A percentile compares a stretch with the other conserved stretches of the same genome.
Evolutionary conservation across 2,797 vertebrate species (phyloP).

Genomic region (Hoplostethus atlanticus): DNA sequence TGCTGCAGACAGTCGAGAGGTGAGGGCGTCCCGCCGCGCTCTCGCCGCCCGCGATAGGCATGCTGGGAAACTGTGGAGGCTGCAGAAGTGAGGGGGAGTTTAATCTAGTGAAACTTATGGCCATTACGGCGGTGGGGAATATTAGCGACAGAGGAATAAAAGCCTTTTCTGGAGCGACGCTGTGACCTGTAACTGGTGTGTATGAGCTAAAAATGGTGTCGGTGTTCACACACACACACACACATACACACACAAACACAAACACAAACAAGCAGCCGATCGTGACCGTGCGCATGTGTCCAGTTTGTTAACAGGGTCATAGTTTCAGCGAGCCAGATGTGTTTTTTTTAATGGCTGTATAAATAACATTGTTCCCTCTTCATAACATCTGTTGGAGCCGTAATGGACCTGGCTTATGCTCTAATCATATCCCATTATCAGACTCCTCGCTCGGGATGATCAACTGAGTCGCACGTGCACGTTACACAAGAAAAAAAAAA

Average conservation of each 20-base stretch:
- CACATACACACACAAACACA: background rate
- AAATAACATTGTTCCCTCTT: conserved; percentile 67
- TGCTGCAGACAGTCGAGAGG: conserved; percentile 63
- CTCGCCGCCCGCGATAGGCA: conserved; percentile 10
- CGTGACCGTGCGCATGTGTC: conserved; percentile 8
- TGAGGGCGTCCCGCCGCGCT: conserved; percentile 44
- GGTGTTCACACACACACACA: background rate
- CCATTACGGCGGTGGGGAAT: conserved; percentile 47
- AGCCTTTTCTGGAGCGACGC: conserved; percentile 33
- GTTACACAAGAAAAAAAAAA: background rate
- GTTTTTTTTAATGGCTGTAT: conserved; percentile 49
- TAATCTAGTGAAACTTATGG: conserved; percentile 62
- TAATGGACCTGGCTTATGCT: conserved; percentile 65
- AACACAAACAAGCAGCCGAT: background rate
- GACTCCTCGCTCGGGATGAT: conserved; percentile 18
- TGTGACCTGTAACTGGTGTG: conserved; percentile 54
- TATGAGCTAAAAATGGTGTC: conserved; percentile 26
- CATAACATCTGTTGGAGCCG: conserved; percentile 74
- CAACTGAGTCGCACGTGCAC: background rate
- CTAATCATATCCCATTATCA: conserved; percentile 72
- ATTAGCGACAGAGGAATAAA: conserved; percentile 52
- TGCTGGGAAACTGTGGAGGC: conserved; percentile 49
- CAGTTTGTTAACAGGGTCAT: conserved; percentile 49
- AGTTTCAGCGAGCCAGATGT: conserved; percentile 65
- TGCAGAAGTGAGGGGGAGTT: conserved; percentile 50